Base-by-base conservation (phyloP, 2,888 invertebrate species). In the Altica lythri region DNA sequence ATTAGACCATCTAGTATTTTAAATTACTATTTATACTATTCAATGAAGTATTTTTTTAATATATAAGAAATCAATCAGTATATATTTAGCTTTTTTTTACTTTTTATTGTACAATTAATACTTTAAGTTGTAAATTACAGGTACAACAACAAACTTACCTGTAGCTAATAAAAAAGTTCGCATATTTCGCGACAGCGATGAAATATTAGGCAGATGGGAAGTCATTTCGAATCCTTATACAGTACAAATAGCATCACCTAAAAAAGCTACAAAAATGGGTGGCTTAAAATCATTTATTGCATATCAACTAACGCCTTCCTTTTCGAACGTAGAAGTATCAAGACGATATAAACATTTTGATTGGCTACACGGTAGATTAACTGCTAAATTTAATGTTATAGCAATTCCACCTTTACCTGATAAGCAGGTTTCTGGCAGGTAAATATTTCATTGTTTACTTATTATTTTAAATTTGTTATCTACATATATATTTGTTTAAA, bases 281-380 rank as follows among this genome's bases (percentile, higher is more conserved):
- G 98, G 96, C 32, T 85, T 98, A 67, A 98, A 98, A 78, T 96
- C 94, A 70, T 99, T 90, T 71, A 98, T 98, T 67, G 95, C 95
- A 38, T 98, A 98, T 79, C 93, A 95, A 71, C 77, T 98, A 58
- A 96, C 95, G 47, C 96, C 96, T 2, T 92, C 95, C 77, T 94
- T 94, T 74, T 95, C 91, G 73, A 91, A 91, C 71, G 90, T 94
- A 66, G 92, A 94, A 80, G 97, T 93, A 18, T 92, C 91, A 27
- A 83, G 98, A 61, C 83, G 98, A 65, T 98, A 97, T 78, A 99
- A 99, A 77, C 98, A 98, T 77, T 99, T 99, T 77, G 98, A 99
- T 80, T 99, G 99, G 99, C 78, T 99, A 47, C 96, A 97, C 77
- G 93, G 93, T 73, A 84, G 96, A 65, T 79, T 99, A 60, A 88